A percentile compares a stretch with the other conserved stretches of the same genome.
Conservation (phyloP, 2,113 vertebrate species). For the Nerophis ophidion region DNA sequence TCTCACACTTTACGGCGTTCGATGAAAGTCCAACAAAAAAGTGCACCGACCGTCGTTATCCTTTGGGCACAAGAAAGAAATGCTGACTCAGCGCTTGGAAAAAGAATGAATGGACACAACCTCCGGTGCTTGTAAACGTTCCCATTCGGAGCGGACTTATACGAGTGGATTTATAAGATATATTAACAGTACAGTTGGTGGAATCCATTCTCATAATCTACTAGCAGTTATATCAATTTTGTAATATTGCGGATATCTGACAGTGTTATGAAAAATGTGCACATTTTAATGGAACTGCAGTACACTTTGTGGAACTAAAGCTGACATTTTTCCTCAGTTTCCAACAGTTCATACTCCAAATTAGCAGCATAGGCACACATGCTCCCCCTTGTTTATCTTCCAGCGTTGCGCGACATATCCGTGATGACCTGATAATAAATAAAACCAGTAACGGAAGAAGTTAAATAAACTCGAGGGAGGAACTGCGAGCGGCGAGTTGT, state of each 20-base stretch:
- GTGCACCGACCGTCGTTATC: constrained; percentile 10
- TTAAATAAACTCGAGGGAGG: constrained; percentile 48
- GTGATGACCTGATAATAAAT: constrained; percentile 42
- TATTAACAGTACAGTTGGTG: background rate
- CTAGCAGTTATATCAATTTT: background rate
- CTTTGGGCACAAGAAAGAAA: constrained; percentile 7
- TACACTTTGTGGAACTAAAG: background rate
- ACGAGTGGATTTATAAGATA: constrained; percentile 10
- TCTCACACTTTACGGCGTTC: constrained; percentile 32
- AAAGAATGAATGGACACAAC: constrained; percentile 7
- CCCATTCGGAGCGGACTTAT: constrained; percentile 13
- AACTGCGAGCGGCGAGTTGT: constrained; percentile 48
- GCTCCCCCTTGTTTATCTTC: constrained; percentile 17
- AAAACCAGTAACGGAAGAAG: constrained; percentile 59
- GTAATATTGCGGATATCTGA: background rate
- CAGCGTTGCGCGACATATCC: constrained; percentile 18
- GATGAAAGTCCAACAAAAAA: constrained; percentile 43
- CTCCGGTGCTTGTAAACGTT: constrained; percentile 12
- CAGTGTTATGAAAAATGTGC: too few species aligned
- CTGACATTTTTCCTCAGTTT: background rate
- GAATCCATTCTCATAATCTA: background rate
- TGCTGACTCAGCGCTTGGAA: constrained; percentile 11
- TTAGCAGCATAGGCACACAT: background rate
- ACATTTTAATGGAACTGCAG: too few species aligned
- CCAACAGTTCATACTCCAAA: background rate